Evolutionary conservation across 2,888 invertebrate species (phyloP).

Genomic region (Stegana nigrithorax): DNA sequence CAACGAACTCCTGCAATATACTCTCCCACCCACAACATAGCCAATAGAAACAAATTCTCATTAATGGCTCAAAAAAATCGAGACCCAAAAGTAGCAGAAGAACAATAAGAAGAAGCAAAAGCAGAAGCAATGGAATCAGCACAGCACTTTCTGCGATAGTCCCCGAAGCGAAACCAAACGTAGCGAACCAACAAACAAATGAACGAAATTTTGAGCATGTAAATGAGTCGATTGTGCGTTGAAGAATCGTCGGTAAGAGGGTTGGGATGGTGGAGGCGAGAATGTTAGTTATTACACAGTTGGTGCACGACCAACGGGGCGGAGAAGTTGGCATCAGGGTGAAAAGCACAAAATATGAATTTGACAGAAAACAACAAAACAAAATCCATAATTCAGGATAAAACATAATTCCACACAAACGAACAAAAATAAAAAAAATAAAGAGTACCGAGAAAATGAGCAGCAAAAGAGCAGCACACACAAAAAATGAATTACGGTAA

Average conservation of each 20-base stretch:
- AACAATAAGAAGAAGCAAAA: constrained; percentile 29
- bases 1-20: neutral
- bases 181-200: constrained; percentile 27
- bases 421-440: constrained; percentile 31
- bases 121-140: constrained; percentile 32
- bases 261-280: constrained; percentile 5
- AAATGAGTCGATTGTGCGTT: constrained; percentile 52
- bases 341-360: constrained; percentile 59
- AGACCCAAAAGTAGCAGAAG: too few species aligned
- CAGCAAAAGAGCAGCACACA: neutral
- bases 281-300: constrained; percentile 10
- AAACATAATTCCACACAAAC: constrained; percentile 56
- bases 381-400: constrained; percentile 67
- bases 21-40: constrained; percentile 35
- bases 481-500: constrained; percentile 42
- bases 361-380: constrained; percentile 66
- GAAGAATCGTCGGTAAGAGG: too few species aligned
- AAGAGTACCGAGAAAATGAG: constrained; percentile 28
- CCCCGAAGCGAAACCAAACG: constrained; percentile 37
- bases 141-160: too few species aligned
- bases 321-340: constrained; percentile 21
- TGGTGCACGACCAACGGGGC: neutral
- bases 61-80: constrained; percentile 51
- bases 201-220: constrained; percentile 47
- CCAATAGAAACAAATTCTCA: constrained; percentile 66